Conservation (phyloP, 2,888 invertebrate species). For the Clunio marinus region DNA sequence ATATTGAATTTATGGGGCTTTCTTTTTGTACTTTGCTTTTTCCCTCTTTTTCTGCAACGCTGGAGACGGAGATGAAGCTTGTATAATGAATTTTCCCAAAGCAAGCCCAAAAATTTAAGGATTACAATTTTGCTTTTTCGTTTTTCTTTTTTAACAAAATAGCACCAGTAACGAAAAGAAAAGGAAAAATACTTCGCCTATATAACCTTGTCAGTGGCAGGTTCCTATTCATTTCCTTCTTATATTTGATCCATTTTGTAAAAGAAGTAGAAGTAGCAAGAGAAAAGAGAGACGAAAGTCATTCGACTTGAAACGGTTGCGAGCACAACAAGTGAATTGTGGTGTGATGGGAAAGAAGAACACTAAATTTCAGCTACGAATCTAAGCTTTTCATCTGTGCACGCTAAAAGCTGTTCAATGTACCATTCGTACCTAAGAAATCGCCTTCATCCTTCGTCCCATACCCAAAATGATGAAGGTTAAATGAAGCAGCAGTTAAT, state of each 20-base stretch:
- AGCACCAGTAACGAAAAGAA: not conserved
- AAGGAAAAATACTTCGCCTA: not conserved
- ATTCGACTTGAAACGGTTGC: not conserved
- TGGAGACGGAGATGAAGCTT: not conserved
- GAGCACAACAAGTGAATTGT: conserved; percentile 13
- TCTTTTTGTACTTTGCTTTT: not conserved
- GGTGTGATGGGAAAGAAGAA: not conserved
- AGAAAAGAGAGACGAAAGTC: not conserved
- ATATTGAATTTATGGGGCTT: conserved; percentile 13
- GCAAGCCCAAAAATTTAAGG: conserved; percentile 12
- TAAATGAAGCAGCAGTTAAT: conserved; percentile 23
- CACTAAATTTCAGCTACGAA: not conserved
- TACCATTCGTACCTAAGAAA: not conserved
- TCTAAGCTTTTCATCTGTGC: not conserved
- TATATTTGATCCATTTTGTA: not conserved
- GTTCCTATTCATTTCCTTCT: not conserved
- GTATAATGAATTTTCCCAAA: too few species aligned
- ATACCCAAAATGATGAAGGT: conserved; percentile 19
- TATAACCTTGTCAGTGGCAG: conserved; percentile 21
- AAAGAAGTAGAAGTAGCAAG: not conserved
- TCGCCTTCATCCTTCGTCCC: not conserved
- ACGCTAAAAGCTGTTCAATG: not conserved
- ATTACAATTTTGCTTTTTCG: not conserved
- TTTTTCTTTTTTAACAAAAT: conserved; percentile 1
- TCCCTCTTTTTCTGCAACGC: not conserved